Percentiles rank a stretch among this genome's conserved stretches.
Conservation (phyloP, 2,113 vertebrate genomes). For the Sinocyclocheilus anophthalmus region DNA sequence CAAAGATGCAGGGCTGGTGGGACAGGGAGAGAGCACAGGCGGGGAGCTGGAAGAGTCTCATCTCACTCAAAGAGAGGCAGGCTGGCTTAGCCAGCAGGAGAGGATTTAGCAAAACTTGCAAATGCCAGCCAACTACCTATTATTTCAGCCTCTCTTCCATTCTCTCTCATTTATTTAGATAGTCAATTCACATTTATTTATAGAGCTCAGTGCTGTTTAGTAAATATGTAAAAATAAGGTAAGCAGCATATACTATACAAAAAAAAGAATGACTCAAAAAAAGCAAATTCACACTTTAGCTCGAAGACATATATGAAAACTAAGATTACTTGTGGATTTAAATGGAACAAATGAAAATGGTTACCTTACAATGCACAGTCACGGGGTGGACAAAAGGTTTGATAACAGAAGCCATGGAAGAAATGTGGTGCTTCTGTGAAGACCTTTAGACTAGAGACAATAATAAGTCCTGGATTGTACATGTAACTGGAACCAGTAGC, state of each 20-base stretch:
- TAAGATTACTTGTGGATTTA: neutral
- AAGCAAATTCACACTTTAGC: neutral
- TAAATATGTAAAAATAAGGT: neutral
- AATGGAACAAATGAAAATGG: neutral
- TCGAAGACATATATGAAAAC: neutral
- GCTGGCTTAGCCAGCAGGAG: conserved; percentile 63
- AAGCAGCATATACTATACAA: neutral
- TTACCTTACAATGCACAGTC: neutral
- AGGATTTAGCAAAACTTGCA: conserved; percentile 65
- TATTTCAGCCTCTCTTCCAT: conserved; percentile 46
- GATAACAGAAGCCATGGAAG: neutral
- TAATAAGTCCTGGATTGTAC: too few species aligned
- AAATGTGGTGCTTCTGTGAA: neutral
- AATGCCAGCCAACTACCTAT: conserved; percentile 74
- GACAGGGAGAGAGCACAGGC: conserved; percentile 71
- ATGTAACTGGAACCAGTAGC: too few species aligned
- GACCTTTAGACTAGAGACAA: too few species aligned
- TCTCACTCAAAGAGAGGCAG: conserved; percentile 68
- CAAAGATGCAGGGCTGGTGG: conserved; percentile 64
- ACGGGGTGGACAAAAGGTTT: neutral
- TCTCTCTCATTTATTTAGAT: neutral
- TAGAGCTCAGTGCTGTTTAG: neutral
- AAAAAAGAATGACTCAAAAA: neutral
- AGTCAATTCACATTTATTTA: neutral
- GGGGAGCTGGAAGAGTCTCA: conserved; percentile 74